Evolutionary conservation across 2,797 vertebrate species (phyloP), one percentile per base, ranked within the genome.

Genomic region (Strix occidentalis): DNA sequence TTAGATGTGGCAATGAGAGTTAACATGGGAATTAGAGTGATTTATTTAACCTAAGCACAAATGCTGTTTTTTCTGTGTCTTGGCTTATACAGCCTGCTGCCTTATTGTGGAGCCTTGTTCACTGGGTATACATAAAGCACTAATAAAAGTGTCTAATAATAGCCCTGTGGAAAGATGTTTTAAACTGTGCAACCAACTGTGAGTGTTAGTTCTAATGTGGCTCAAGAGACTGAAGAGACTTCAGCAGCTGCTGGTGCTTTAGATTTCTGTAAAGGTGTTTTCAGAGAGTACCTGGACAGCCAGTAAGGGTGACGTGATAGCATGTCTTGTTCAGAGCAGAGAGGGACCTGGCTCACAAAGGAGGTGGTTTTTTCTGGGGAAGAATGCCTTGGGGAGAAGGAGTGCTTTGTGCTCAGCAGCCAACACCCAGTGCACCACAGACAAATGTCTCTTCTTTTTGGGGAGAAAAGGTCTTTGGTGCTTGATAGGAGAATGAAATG

Each of bases 41-140:
- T 96, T 96, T 91, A 89, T 90, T 96, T 43, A 92, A 87, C 19
- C 64, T 33, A 41, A 87, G 89, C 35, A 51, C 61, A 63, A 89
- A 29, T n/a, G 33, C 61, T 78, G 24, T 0, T 61, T 83, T 87
- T 89, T 43, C 48, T 77, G 45, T 76, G 56, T 58, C 35, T 81
- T 84, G 82, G 79, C 79, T 92, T 46, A 13, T 17, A 13, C n/a
- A 77, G 83, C 65, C 83, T 57, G 61, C 76, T 84, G 80, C 78
- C 77, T 72, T 39, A 24, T 66, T 79, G 70, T 58, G 79, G 21
- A 75, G 64, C 75, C 56, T 70, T 79, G 51, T 66, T 83, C 46
- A 4, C 76, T 91, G 89, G 26, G 16, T 57, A 10, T 69, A 23
- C 39, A 28, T 84, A 83, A 80, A 91, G 76, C 50, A 33, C 48